Evolutionary conservation across 2,113 vertebrate species (phyloP).

Genomic region (Puffinus mauretanicus): DNA sequence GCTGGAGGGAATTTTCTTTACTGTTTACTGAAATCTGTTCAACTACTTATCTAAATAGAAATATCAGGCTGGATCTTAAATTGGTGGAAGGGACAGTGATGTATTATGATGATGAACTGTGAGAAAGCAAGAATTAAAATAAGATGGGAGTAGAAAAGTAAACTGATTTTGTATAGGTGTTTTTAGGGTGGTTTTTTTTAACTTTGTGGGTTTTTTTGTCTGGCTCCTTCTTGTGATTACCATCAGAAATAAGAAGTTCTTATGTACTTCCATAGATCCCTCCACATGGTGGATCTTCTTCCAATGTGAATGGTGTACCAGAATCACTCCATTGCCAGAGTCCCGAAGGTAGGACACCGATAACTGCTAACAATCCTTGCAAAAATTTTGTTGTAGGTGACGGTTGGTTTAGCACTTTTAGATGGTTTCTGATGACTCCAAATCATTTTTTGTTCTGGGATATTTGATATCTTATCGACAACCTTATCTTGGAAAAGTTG

Average conservation of each 20-base stretch:
- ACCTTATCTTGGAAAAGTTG: not conserved
- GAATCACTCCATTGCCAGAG: conserved; percentile 78
- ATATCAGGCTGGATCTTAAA: not conserved
- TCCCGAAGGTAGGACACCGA: conserved; percentile 83
- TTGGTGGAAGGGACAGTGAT: not conserved
- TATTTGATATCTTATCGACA: not conserved
- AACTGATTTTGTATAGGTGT: not conserved
- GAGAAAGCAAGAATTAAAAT: not conserved
- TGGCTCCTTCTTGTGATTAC: not conserved
- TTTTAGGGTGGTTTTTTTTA: not conserved
- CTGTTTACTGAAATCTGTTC: not conserved
- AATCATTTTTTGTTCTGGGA: not conserved
- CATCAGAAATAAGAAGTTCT: not conserved
- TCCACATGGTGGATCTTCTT: conserved; percentile 77
- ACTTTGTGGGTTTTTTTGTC: not conserved
- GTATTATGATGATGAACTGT: not conserved
- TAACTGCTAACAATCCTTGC: not conserved
- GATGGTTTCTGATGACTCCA: not conserved
- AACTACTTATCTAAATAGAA: not conserved
- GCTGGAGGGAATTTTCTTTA: not conserved
- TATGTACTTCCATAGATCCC: conserved; percentile 70
- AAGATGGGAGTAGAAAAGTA: not conserved
- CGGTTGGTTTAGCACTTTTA: not conserved
- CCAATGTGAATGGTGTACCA: conserved; percentile 83
- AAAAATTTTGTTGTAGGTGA: not conserved